Evolutionary conservation across 1,140 invertebrate species (phyloP).

Genomic region (Macrocentrus cingulum): DNA sequence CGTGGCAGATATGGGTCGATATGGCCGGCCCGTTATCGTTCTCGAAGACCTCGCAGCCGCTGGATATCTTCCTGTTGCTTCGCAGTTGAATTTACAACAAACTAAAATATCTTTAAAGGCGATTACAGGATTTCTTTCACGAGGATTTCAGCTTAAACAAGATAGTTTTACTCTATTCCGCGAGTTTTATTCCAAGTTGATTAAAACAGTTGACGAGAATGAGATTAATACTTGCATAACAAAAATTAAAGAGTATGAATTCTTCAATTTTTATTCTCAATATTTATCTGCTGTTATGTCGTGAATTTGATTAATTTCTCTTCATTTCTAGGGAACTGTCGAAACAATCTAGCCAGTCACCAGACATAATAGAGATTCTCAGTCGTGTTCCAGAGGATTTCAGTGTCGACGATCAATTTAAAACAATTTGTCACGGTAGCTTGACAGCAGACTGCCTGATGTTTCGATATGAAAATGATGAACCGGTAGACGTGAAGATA

Average conservation of each 20-base stretch:
- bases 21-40: slow-evolving; percentile 44
- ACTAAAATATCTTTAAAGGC: slow-evolving; percentile 35
- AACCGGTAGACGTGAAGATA: slow-evolving; percentile 38
- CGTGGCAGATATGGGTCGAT: slow-evolving; percentile 43
- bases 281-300: too few relatives aligned
- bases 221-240: slow-evolving; percentile 10
- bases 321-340: not conserved
- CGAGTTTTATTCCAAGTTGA: slow-evolving; percentile 39
- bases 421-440: slow-evolving; percentile 45
- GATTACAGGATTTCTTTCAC: slow-evolving; percentile 43
- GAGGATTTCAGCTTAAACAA: slow-evolving; percentile 36
- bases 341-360: too few relatives aligned
- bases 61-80: slow-evolving; percentile 33
- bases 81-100: slow-evolving; percentile 36
- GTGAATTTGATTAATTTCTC: not conserved
- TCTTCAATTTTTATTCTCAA: too few relatives aligned
- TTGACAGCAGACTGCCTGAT: slow-evolving; percentile 43
- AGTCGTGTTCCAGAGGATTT: not conserved
- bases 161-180: slow-evolving; percentile 34
- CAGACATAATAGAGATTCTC: too few relatives aligned
- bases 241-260: slow-evolving; percentile 23
- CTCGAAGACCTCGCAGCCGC: slow-evolving; percentile 42
- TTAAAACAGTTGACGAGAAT: slow-evolving; percentile 21
- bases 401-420: not conserved
- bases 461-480: slow-evolving; percentile 40